phyloP scores from a whole-genome alignment of 1,140 invertebrate genomes.

The Brachionus rotundiformis region DNA sequence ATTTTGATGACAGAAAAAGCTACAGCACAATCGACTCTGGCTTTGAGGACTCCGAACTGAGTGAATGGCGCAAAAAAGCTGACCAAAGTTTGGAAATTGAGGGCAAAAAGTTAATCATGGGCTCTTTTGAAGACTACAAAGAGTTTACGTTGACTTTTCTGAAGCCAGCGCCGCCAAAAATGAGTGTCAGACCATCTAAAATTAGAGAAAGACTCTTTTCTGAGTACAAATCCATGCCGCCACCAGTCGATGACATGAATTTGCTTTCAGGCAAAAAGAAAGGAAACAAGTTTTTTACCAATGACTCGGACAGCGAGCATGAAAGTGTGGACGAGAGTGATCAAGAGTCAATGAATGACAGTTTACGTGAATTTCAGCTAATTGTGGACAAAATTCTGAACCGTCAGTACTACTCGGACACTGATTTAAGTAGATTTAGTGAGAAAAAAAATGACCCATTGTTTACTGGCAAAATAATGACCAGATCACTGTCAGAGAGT shows the following conservation, averaged over 20 bases:
- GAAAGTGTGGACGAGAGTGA: conserved; percentile 53
- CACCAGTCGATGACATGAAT: neutral
- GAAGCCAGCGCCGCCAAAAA: conserved; percentile 63
- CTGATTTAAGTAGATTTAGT: conserved; percentile 44
- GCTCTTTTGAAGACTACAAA: neutral
- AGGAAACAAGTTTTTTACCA: conserved; percentile 42
- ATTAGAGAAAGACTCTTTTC: conserved; percentile 61
- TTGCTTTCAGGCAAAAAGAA: neutral
- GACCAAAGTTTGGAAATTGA: conserved; percentile 3
- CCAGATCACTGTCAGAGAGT: neutral
- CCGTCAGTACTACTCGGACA: conserved; percentile 46
- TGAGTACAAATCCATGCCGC: conserved; percentile 56
- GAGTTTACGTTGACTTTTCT: conserved; percentile 57
- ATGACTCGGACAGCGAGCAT: conserved; percentile 54
- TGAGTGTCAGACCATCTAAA: conserved; percentile 59
- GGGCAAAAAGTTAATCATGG: neutral
- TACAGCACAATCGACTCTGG: neutral
- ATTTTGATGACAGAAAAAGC: conserved; percentile 16
- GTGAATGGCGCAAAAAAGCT: neutral
- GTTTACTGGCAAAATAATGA: neutral
- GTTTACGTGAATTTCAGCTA: neutral
- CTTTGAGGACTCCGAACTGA: neutral
- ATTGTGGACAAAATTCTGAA: conserved; percentile 41
- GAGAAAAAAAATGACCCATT: conserved; percentile 54
- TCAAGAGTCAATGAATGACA: conserved; percentile 4